phyloP scores from a whole-genome alignment of 2,888 invertebrate species.

The Linnaemya vulpina region DNA sequence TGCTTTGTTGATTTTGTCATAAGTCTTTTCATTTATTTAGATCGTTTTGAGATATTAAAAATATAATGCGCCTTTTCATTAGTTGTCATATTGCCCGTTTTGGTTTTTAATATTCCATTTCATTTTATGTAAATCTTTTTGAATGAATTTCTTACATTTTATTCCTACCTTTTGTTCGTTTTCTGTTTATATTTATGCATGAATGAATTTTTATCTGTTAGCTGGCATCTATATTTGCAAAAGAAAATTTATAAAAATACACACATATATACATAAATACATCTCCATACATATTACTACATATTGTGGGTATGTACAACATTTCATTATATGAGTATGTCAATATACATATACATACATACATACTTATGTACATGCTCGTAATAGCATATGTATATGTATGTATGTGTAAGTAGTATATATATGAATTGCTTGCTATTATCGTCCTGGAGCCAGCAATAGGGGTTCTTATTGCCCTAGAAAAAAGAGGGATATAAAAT shows the following conservation, averaged over 20 bases:
- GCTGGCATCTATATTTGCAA: conserved; percentile 67
- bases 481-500: no score
- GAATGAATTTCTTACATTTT: conserved; percentile 58
- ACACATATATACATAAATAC: conserved; percentile 23
- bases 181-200: conserved; percentile 16
- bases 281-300: background rate
- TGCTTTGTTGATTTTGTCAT: conserved; percentile 30
- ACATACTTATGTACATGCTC: no score
- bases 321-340: no score
- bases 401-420: no score
- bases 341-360: conserved; percentile 10
- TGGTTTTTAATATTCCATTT: conserved; percentile 48
- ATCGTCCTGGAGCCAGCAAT: no score
- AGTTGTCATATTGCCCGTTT: conserved; percentile 46
- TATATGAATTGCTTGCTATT: no score
- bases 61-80: conserved; percentile 36
- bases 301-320: no score
- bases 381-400: no score
- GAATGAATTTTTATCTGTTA: conserved; percentile 68
- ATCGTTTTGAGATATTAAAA: background rate
- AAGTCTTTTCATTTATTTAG: conserved; percentile 12
- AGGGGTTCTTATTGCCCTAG: no score
- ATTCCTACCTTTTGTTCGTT: conserved; percentile 9
- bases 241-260: conserved; percentile 64
- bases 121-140: conserved; percentile 62